Evolutionary conservation across 2,888 invertebrate species (phyloP).

Genomic region (Bunonema sp.): DNA sequence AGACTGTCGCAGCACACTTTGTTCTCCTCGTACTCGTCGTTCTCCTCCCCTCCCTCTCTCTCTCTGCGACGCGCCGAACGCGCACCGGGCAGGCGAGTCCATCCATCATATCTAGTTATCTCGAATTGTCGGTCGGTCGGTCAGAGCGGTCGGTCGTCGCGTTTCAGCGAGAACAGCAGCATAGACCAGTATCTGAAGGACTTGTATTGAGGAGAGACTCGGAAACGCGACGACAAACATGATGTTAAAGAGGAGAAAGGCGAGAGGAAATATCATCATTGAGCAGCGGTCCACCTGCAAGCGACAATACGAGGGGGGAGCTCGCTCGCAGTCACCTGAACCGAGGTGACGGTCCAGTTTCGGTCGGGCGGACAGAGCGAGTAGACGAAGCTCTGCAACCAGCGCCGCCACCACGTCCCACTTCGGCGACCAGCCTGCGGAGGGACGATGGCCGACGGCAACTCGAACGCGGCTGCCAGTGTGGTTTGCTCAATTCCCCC

Average conservation of each 20-base stretch:
- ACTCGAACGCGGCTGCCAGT: no score
- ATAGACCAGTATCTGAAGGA: slow-evolving; percentile 31
- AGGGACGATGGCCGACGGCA: no score
- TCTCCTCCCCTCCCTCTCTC: neutral
- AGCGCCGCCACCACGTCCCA: slow-evolving; percentile 15
- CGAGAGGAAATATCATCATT: slow-evolving; percentile 41
- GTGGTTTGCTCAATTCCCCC: no score
- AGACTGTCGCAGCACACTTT: neutral
- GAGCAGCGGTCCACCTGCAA: slow-evolving; percentile 38
- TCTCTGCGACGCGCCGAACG: no score
- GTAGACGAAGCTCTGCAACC: slow-evolving; percentile 12
- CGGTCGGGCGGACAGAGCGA: slow-evolving; percentile 23
- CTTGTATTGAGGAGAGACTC: neutral
- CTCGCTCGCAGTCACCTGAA: slow-evolving; percentile 21
- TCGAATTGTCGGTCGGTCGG: no score
- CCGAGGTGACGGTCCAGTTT: slow-evolving; percentile 41
- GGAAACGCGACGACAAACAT: slow-evolving; percentile 15
- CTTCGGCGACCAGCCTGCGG: no score
- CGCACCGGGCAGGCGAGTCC: no score
- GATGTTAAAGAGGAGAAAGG: slow-evolving; percentile 39
- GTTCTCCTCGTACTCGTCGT: neutral
- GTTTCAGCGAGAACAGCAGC: no score
- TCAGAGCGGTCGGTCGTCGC: no score
- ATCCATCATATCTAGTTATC: no score
- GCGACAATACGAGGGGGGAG: neutral